phyloP scores from a whole-genome alignment of 2,113 vertebrate genomes.

The Dasypus novemcinctus region DNA sequence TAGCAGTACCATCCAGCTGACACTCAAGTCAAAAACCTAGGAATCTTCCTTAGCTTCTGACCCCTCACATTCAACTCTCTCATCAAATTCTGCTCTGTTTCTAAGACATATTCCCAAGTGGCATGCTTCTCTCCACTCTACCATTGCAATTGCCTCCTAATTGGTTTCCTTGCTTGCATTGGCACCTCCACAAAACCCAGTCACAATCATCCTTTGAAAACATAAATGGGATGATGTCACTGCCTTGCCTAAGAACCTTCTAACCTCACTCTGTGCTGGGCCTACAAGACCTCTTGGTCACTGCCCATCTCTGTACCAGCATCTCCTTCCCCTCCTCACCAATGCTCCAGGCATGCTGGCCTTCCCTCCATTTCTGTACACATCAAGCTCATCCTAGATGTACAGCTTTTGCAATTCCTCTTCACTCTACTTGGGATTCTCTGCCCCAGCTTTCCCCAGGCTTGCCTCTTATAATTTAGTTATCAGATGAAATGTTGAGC shows the following conservation, averaged over 20 bases:
- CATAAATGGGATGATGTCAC: neutral
- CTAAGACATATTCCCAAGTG: neutral
- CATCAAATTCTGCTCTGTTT: neutral
- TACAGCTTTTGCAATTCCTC: neutral
- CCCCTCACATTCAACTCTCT: neutral
- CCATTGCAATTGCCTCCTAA: neutral
- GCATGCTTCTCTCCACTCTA: neutral
- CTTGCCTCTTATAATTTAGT: neutral
- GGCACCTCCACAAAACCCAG: neutral
- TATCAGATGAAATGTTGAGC: neutral
- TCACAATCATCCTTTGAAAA: neutral
- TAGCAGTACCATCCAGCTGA: neutral
- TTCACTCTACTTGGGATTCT: neutral
- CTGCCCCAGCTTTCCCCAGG: neutral
- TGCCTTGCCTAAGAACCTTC: neutral
- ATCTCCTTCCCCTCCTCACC: neutral
- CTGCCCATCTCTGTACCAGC: accelerated
- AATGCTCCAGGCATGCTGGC: neutral
- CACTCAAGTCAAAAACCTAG: neutral
- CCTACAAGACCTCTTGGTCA: neutral
- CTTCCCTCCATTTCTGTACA: neutral
- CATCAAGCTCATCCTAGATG: neutral
- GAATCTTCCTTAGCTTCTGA: neutral
- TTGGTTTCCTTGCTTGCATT: neutral
- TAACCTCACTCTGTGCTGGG: too few relatives aligned